phyloP scores from a whole-genome alignment of 2,113 vertebrate species.

The Rhinolophus sinicus region DNA sequence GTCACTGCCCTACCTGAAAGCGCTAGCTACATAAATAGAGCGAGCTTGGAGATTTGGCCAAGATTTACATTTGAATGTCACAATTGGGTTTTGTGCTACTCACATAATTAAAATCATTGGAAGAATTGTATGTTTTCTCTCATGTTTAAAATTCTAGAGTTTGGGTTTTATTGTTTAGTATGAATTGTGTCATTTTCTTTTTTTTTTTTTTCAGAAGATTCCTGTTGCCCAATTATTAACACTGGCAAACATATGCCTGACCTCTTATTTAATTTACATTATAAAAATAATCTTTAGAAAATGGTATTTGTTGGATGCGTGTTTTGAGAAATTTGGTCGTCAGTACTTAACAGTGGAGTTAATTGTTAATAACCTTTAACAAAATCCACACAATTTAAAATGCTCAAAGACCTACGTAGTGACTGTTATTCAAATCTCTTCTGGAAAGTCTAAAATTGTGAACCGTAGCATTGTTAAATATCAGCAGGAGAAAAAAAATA shows the following conservation, averaged over 20 bases:
- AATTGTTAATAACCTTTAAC: constrained; percentile 54
- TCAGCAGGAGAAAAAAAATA: neutral
- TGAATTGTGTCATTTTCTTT: neutral
- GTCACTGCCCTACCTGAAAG: neutral
- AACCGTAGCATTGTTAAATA: constrained; percentile 15
- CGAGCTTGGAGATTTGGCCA: neutral
- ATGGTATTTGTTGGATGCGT: neutral
- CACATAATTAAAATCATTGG: constrained; percentile 15
- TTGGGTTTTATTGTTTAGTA: neutral
- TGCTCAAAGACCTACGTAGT: constrained; percentile 20
- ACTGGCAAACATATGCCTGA: neutral
- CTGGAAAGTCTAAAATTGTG: constrained; percentile 45
- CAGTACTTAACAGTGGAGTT: constrained; percentile 62
- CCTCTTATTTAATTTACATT: constrained; percentile 48
- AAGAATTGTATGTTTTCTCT: neutral
- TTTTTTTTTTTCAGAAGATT: constrained; percentile 3
- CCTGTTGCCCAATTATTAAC: neutral
- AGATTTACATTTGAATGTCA: neutral
- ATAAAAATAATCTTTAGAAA: constrained; percentile 32
- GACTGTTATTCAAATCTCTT: constrained; percentile 39
- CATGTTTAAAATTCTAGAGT: neutral
- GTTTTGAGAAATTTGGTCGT: constrained; percentile 62
- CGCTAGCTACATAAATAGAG: neutral
- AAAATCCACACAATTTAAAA: constrained; percentile 28
- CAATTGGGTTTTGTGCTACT: neutral